A percentile compares a stretch with the other conserved stretches of the same genome.
These are phyloP conservation scores for Chrysolophus pictus DNA, from an alignment of 2,797 vertebrate genomes.

Conservation along the genomic window DNA sequence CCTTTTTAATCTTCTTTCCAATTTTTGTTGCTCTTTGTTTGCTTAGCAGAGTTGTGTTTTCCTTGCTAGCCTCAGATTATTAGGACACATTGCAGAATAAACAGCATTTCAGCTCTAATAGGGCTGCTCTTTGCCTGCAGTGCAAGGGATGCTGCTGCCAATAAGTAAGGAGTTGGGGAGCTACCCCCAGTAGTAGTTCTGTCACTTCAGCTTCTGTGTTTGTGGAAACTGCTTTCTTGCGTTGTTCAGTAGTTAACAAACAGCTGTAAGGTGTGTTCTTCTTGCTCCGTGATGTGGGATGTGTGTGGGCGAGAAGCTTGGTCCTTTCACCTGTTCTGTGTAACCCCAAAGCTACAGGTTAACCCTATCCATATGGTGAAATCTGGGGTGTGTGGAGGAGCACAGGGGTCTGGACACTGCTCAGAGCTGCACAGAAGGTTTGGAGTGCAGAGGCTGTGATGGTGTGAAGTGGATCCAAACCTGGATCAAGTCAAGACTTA, in stretches of 20 bases:
- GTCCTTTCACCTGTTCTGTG: fast-evolving
- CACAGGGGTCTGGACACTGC: neutral
- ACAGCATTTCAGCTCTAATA: neutral
- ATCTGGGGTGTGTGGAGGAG: neutral
- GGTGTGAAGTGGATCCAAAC: conserved; percentile 19
- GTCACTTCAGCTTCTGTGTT: neutral
- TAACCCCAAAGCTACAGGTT: fast-evolving
- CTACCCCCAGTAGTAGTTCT: neutral
- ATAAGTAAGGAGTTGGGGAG: neutral
- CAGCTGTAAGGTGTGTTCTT: neutral
- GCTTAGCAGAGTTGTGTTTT: conserved; percentile 1
- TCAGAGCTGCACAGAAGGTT: neutral
- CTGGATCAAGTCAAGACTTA: conserved; percentile 36
- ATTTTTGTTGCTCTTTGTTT: conserved; percentile 27
- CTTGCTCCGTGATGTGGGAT: neutral
- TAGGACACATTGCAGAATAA: conserved; percentile 41
- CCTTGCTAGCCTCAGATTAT: conserved; percentile 22
- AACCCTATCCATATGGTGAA: neutral
- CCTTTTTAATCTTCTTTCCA: conserved; percentile 26
- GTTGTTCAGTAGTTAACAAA: neutral
- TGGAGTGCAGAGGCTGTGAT: neutral
- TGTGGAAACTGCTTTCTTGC: fast-evolving
- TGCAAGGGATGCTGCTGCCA: neutral
- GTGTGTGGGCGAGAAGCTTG: neutral
- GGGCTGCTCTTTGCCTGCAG: neutral